Conservation (phyloP, 2,113 vertebrate species). For the Ploceus nigricollis region DNA sequence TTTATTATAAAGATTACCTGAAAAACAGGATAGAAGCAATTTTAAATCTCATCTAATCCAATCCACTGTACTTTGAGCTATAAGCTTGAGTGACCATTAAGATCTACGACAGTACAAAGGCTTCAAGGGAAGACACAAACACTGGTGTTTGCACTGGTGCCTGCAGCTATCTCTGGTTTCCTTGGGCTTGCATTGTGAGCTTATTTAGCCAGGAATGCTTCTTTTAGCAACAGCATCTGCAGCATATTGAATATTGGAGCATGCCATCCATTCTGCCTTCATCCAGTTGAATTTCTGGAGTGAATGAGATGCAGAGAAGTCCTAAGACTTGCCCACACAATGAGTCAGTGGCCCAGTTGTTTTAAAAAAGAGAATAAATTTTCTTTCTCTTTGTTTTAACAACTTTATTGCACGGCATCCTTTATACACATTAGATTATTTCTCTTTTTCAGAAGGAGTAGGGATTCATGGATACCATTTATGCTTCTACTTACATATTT, state of each 20-base stretch:
- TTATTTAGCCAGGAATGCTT: constrained; percentile 29
- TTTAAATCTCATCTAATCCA: not conserved
- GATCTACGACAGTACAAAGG: not conserved
- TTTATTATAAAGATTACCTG: not conserved
- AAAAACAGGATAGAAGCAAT: not conserved
- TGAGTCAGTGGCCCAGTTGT: not conserved
- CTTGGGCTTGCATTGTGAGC: not conserved
- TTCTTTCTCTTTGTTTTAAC: not conserved
- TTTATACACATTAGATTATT: not conserved
- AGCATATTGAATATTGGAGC: constrained; percentile 31
- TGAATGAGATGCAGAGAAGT: not conserved
- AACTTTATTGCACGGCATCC: not conserved
- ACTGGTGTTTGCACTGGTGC: not conserved
- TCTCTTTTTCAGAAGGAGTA: not conserved
- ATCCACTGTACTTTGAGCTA: not conserved
- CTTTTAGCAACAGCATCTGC: constrained; percentile 29
- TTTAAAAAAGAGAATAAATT: not conserved
- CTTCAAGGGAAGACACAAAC: not conserved
- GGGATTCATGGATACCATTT: not conserved
- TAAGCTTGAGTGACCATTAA: not conserved
- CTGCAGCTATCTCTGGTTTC: not conserved
- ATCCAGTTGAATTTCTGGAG: constrained; percentile 8
- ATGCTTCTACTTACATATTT: not conserved
- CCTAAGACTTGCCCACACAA: not conserved
- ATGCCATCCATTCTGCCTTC: constrained; percentile 17